A percentile compares a stretch with the other conserved stretches of the same genome.
phyloP scores from a whole-genome alignment of 37 sponge, comb jelly and placozoan genomes.

The Tethya wilhelma region DNA sequence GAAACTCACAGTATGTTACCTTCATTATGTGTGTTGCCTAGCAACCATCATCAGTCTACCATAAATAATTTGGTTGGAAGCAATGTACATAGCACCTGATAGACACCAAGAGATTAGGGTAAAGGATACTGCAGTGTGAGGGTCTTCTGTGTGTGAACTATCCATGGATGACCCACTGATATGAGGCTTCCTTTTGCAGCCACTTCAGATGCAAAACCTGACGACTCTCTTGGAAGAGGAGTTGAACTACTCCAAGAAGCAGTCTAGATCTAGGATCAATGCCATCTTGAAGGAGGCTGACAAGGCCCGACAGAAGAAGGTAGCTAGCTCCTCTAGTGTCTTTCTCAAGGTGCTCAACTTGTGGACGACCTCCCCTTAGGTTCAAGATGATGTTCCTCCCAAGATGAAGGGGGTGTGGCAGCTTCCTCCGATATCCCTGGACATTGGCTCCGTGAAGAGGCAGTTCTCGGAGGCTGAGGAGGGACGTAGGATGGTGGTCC shows the following conservation, averaged over 20 bases:
- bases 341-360: neutral
- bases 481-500: conserved; percentile 49
- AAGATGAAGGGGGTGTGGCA: neutral
- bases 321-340: neutral
- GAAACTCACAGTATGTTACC: conserved; percentile 40
- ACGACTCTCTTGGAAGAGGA: conserved; percentile 51
- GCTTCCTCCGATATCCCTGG: conserved; percentile 4
- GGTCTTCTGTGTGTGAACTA: too few relatives aligned
- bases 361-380: too few relatives aligned
- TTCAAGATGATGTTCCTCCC: neutral
- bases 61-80: neutral
- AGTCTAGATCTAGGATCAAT: conserved; percentile 37
- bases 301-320: neutral
- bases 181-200: conserved; percentile 10
- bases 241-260: conserved; percentile 47
- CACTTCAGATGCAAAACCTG: conserved; percentile 47
- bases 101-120: too few relatives aligned
- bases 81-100: neutral
- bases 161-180: neutral
- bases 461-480: conserved; percentile 28
- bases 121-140: too few relatives aligned
- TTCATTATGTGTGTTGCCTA: too few relatives aligned
- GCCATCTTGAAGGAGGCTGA: conserved; percentile 32
- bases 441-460: conserved; percentile 1
- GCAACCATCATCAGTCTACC: too few relatives aligned